Evolutionary conservation across 1,140 invertebrate species (phyloP).

Genomic region (Sitophilus oryzae): DNA sequence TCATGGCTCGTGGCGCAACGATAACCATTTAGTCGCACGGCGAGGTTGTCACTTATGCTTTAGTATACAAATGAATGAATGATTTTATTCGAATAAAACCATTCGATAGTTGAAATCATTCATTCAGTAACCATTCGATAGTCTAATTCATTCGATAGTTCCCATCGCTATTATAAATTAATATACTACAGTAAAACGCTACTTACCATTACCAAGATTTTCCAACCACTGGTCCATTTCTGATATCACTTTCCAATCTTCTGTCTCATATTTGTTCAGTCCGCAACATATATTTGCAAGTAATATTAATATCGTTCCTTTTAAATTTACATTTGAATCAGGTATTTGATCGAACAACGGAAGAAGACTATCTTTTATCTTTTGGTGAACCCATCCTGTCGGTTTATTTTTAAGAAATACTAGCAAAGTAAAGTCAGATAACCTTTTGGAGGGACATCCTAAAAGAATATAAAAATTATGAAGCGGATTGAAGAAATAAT

Average conservation of each 20-base stretch:
- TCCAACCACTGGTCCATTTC: conserved; percentile 23
- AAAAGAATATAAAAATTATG: conserved; percentile 11
- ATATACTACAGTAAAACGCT: too few relatives aligned
- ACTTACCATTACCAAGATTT: conserved; percentile 23
- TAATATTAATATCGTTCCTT: conserved; percentile 30
- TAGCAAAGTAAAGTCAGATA: conserved; percentile 26
- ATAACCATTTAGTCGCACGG: too few relatives aligned
- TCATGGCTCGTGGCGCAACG: too few relatives aligned
- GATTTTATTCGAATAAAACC: too few relatives aligned
- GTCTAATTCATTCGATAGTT: too few relatives aligned
- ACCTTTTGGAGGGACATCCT: conserved; percentile 26
- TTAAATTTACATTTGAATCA: conserved; percentile 31
- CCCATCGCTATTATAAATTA: too few relatives aligned
- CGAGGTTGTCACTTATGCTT: too few relatives aligned
- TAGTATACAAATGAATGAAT: too few relatives aligned
- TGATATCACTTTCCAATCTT: conserved; percentile 15
- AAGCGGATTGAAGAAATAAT: conserved; percentile 5
- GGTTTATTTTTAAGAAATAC: conserved; percentile 31
- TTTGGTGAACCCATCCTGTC: conserved; percentile 29
- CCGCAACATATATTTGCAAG: conserved; percentile 25
- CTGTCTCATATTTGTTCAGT: conserved; percentile 16
- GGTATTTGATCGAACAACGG: conserved; percentile 25
- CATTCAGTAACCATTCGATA: too few relatives aligned
- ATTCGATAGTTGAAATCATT: too few relatives aligned
- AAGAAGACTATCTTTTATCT: conserved; percentile 29